Percentiles rank a stretch among this genome's conserved stretches.
These are phyloP conservation scores for Lerema accius DNA, from an alignment of 1,140 invertebrate species.

Conservation along the genomic window DNA sequence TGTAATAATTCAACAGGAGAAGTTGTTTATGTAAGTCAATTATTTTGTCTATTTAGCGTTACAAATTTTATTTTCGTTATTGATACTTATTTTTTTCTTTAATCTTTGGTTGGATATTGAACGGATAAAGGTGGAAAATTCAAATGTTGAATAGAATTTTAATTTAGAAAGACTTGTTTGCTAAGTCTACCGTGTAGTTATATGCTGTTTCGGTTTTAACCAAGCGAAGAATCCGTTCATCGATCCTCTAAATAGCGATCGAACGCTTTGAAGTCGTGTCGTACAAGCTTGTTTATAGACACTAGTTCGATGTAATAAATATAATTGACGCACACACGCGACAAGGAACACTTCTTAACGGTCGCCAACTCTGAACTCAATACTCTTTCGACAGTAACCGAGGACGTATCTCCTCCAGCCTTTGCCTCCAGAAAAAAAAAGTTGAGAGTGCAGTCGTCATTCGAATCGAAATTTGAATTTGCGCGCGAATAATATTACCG, in stretches of 20 bases:
- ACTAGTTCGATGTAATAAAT: conserved; percentile 77
- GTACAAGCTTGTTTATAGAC: conserved; percentile 70
- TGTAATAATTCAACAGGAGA: not conserved
- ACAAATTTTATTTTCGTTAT: no score
- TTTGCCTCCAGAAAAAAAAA: conserved; percentile 59
- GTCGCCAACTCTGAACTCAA: conserved; percentile 73
- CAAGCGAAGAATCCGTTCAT: conserved; percentile 48
- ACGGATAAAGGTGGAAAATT: no score
- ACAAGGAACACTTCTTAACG: conserved; percentile 64
- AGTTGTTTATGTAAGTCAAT: conserved; percentile 6
- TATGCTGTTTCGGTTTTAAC: conserved; percentile 36
- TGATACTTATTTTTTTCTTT: not conserved
- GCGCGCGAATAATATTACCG: conserved; percentile 44
- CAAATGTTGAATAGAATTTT: no score
- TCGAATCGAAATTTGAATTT: conserved; percentile 56
- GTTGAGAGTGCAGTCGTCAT: conserved; percentile 37
- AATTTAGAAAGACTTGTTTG: conserved; percentile 25
- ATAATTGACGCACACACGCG: conserved; percentile 76
- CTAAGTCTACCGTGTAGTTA: conserved; percentile 37
- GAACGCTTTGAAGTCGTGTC: conserved; percentile 77
- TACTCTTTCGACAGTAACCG: conserved; percentile 71
- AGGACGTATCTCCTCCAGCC: conserved; percentile 67
- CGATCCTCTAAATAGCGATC: conserved; percentile 71
- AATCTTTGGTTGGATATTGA: not conserved
- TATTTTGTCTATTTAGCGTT: not conserved